Evolutionary conservation across 2,888 invertebrate genomes (phyloP).

Genomic region (Mythimna lalbum): DNA sequence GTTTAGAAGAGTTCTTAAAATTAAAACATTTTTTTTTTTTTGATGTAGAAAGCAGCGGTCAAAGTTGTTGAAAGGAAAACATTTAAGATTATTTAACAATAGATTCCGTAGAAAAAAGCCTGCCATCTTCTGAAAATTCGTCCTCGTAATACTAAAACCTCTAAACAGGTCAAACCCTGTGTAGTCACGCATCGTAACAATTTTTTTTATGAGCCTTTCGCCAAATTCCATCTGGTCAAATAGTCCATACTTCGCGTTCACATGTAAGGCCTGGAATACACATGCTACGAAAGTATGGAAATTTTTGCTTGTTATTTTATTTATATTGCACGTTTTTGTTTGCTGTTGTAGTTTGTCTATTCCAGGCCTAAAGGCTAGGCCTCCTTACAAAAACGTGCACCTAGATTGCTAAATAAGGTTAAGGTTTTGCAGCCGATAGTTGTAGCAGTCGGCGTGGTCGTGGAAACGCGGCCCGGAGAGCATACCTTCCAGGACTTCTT

Average conservation of each 20-base stretch:
- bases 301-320: neutral
- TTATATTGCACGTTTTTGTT: slow-evolving; percentile 23
- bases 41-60: slow-evolving; percentile 7
- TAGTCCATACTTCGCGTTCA: slow-evolving; percentile 5
- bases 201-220: neutral
- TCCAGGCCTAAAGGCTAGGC: slow-evolving; percentile 6
- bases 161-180: slow-evolving; percentile 32
- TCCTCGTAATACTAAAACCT: slow-evolving; percentile 20
- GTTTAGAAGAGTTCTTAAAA: neutral
- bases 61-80: slow-evolving; percentile 2
- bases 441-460: slow-evolving; percentile 72
- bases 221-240: neutral
- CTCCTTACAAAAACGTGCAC: slow-evolving; percentile 19
- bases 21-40: neutral
- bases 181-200: slow-evolving; percentile 31
- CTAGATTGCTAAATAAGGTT: slow-evolving; percentile 11
- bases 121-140: neutral
- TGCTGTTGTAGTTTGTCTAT: slow-evolving; percentile 7
- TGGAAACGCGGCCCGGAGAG: slow-evolving; percentile 74
- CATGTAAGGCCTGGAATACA: slow-evolving; percentile 26
- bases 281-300: slow-evolving; percentile 19
- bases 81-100: neutral
- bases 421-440: slow-evolving; percentile 56
- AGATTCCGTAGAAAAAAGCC: slow-evolving; percentile 17
- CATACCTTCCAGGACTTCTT: slow-evolving; percentile 77